Percentiles rank a stretch among this genome's conserved stretches.
Conservation (phyloP, 30 jellyfish, hydroid and myxozoan genomes). For the Aurelia sp. region DNA sequence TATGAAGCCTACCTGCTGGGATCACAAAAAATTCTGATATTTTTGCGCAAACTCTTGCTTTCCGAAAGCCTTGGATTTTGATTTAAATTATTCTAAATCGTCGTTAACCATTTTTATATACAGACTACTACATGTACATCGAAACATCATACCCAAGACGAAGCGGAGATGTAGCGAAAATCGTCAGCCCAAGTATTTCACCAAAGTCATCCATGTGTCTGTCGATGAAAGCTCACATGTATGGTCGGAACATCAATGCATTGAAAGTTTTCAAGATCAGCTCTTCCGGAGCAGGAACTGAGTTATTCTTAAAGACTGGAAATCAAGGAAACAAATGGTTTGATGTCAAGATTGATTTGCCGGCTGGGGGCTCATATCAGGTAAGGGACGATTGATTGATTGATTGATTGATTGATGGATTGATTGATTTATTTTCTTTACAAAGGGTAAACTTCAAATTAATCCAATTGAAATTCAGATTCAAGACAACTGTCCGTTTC, state of each 20-base stretch:
- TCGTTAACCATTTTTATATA: background rate
- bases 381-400: background rate
- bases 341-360: constrained; percentile 9
- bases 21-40: background rate
- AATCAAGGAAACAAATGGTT: constrained; percentile 49
- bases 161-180: constrained; percentile 45
- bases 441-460: too few species aligned
- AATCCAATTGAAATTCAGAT: too few species aligned
- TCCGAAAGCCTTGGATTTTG: too few species aligned
- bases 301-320: constrained; percentile 26
- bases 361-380: constrained; percentile 35
- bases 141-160: constrained; percentile 66
- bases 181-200: constrained; percentile 29
- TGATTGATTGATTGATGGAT: too few species aligned
- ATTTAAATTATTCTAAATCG: too few species aligned
- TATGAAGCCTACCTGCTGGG: too few species aligned
- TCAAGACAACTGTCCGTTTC: too few species aligned
- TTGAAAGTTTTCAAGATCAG: constrained; percentile 2
- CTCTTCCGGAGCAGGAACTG: background rate
- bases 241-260: constrained; percentile 13
- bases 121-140: constrained; percentile 44
- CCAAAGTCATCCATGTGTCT: constrained; percentile 34
- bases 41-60: background rate
- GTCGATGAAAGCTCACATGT: constrained; percentile 44
- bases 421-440: too few species aligned